Evolutionary conservation across 2,113 vertebrate genomes (phyloP).

Genomic region (Amphilophus citrinellus): DNA sequence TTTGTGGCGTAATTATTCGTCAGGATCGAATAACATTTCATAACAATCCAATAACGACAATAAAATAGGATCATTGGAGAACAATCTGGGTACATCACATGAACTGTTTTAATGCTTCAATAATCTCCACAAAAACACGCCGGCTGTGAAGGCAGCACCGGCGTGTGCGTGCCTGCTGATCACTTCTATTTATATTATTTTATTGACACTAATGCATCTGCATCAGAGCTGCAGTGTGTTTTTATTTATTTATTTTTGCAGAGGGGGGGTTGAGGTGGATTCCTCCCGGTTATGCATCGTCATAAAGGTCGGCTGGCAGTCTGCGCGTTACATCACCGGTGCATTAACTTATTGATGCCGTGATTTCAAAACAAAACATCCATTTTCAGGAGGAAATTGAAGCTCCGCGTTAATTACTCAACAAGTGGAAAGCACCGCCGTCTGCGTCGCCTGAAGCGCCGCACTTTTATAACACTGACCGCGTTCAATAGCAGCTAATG

Average conservation of each 20-base stretch:
- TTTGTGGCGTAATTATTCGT: background rate
- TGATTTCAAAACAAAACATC: slow-evolving; percentile 20
- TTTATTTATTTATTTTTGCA: background rate
- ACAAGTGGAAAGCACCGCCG: slow-evolving; percentile 27
- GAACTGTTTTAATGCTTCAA: background rate
- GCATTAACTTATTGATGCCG: slow-evolving; percentile 54
- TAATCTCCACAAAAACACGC: background rate
- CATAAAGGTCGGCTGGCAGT: background rate
- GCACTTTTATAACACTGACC: slow-evolving; percentile 3
- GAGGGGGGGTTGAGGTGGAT: background rate
- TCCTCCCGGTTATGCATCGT: background rate
- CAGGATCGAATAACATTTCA: background rate
- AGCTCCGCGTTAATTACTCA: slow-evolving; percentile 35
- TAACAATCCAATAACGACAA: background rate
- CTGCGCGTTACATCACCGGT: slow-evolving; percentile 31
- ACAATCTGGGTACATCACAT: background rate
- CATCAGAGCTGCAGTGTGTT: background rate
- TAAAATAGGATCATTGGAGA: background rate
- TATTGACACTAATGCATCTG: background rate
- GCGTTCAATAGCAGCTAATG: slow-evolving; percentile 1
- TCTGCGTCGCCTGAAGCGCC: background rate
- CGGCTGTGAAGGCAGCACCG: background rate
- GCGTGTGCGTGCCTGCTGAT: background rate
- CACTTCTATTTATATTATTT: background rate
- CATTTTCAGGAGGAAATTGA: slow-evolving; percentile 22